Evolutionary conservation across 2,797 vertebrate genomes (phyloP).

Genomic region (Peromyscus melanophrys): DNA sequence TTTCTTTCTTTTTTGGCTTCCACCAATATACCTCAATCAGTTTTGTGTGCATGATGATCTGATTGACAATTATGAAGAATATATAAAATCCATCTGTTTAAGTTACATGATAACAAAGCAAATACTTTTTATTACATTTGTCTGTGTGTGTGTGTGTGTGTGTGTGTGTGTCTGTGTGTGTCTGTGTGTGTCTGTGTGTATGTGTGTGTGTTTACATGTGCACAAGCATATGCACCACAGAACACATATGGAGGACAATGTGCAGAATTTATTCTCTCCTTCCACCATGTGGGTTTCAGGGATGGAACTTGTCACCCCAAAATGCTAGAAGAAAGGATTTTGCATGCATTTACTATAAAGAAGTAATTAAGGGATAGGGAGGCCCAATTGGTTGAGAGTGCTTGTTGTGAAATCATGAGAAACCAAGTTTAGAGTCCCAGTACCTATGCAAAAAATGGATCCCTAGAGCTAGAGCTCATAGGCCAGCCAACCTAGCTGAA

Average conservation of each 20-base stretch:
- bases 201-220: not conserved
- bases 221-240: not conserved
- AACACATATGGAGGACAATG: not conserved
- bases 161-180: not conserved
- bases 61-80: slow-evolving; percentile 22
- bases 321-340: not conserved
- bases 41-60: not conserved
- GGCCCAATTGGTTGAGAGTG: not conserved
- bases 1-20: not conserved
- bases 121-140: not conserved
- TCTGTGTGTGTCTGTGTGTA: not conserved
- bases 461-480: not conserved
- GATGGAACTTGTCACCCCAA: not conserved
- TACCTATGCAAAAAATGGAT: too few species aligned
- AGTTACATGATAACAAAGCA: not conserved
- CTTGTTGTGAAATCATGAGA: not conserved
- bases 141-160: too few species aligned
- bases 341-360: not conserved
- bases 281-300: not conserved
- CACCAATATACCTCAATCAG: not conserved
- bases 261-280: not conserved
- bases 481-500: not conserved
- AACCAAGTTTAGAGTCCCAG: not conserved
- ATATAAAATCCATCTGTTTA: not conserved
- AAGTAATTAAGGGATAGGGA: not conserved